Conservation (phyloP, 2,113 vertebrate species). For the Chaetops frenatus region DNA sequence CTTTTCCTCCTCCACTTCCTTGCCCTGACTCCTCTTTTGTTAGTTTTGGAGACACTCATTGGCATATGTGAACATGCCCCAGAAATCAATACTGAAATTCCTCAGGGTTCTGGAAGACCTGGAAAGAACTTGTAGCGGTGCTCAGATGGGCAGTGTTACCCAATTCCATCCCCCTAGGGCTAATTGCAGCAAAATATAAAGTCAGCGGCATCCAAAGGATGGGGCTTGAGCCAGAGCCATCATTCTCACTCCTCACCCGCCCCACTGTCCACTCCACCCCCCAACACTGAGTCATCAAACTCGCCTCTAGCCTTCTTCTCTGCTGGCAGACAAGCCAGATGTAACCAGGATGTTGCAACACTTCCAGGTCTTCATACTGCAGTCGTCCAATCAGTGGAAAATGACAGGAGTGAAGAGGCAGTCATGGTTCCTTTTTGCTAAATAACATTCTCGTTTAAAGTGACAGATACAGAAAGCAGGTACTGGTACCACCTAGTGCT, state of each 20-base stretch:
- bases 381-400: neutral
- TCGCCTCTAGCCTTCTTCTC: neutral
- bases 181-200: constrained; percentile 37
- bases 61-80: neutral
- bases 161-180: neutral
- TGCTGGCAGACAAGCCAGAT: neutral
- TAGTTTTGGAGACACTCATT: constrained; percentile 54
- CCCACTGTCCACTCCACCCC: neutral
- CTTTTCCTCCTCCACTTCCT: neutral
- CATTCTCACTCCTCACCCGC: neutral
- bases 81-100: neutral
- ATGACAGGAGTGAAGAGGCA: neutral
- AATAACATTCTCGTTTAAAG: neutral
- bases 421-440: neutral
- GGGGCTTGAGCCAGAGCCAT: neutral
- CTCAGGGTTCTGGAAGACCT: neutral
- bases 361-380: neutral
- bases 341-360: neutral
- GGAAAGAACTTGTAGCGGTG: neutral
- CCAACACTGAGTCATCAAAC: neutral
- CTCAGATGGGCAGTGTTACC: neutral
- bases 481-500: neutral
- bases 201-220: neutral
- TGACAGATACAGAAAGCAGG: neutral
- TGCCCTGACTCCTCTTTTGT: constrained; percentile 3